These are phyloP conservation scores for Nephila pilipes DNA, from an alignment of 1,140 invertebrate genomes.

Conservation along the genomic window DNA sequence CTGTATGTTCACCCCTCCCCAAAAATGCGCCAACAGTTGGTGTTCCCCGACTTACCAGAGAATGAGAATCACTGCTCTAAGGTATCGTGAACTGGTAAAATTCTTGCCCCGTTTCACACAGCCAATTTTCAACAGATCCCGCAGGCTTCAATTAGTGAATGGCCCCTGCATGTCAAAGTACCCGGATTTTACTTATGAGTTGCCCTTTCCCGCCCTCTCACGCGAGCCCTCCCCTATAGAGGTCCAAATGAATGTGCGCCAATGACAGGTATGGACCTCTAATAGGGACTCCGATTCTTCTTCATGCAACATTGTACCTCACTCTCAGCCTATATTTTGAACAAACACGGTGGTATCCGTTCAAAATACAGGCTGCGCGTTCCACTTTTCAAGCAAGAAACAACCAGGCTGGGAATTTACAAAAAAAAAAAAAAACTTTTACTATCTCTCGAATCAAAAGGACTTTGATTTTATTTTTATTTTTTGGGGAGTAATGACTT, in stretches of 20 bases:
- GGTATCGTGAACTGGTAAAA: not conserved
- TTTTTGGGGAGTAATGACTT: not conserved
- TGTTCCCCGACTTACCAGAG: too few species aligned
- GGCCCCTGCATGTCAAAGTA: slow-evolving; percentile 11
- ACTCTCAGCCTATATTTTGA: not conserved
- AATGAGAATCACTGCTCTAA: too few species aligned
- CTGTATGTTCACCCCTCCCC: too few species aligned
- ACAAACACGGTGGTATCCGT: not conserved
- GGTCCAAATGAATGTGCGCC: slow-evolving; percentile 40
- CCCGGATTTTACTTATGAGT: slow-evolving; percentile 68
- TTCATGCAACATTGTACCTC: not conserved
- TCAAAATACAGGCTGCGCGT: slow-evolving; percentile 15
- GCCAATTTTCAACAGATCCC: not conserved
- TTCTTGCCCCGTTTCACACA: too few species aligned
- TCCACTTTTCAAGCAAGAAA: not conserved
- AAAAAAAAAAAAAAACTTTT: not conserved
- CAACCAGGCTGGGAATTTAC: not conserved
- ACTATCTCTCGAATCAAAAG: slow-evolving; percentile 16
- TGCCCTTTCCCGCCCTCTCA: slow-evolving; percentile 33
- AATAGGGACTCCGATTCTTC: slow-evolving; percentile 45
- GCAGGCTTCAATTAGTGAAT: not conserved
- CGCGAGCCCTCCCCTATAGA: slow-evolving; percentile 10
- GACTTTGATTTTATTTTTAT: not conserved
- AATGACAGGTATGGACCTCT: slow-evolving; percentile 53
- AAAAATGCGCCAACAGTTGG: too few species aligned